Evolutionary conservation across 2,888 invertebrate species (phyloP).

Genomic region (Lymantria monacha): DNA sequence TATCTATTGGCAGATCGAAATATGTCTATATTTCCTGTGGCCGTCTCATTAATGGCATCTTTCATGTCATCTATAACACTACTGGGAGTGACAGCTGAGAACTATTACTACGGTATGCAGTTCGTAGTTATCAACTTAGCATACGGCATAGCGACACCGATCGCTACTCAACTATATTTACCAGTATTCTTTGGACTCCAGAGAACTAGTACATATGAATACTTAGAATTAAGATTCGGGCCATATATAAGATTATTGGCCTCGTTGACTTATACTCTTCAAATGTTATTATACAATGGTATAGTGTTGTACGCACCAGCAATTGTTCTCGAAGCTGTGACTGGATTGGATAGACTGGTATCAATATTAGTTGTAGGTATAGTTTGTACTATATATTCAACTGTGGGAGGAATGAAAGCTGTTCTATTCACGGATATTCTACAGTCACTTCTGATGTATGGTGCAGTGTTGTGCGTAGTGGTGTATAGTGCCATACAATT

Average conservation of each 20-base stretch:
- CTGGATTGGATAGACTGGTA: constrained; percentile 86
- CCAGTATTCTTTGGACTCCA: constrained; percentile 93
- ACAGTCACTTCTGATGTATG: constrained; percentile 93
- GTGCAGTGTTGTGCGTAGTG: constrained; percentile 90
- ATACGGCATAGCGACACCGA: constrained; percentile 88
- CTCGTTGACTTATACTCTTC: constrained; percentile 92
- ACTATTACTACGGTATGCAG: constrained; percentile 91
- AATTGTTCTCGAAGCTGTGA: constrained; percentile 92
- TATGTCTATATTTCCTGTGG: constrained; percentile 90
- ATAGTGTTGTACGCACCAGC: constrained; percentile 97
- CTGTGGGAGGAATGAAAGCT: constrained; percentile 95
- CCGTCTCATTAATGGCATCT: constrained; percentile 95
- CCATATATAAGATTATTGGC: constrained; percentile 88
- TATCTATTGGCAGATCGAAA: constrained; percentile 91
- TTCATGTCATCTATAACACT: constrained; percentile 96
- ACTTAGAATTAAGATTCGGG: constrained; percentile 94
- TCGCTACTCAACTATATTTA: constrained; percentile 89
- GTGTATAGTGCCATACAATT: constrained; percentile 86
- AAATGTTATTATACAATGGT: constrained; percentile 95
- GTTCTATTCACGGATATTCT: constrained; percentile 94
- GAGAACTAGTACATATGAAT: constrained; percentile 95
- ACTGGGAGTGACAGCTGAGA: constrained; percentile 94
- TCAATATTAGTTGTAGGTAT: constrained; percentile 89
- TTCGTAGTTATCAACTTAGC: constrained; percentile 90
- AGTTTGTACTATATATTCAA: constrained; percentile 93